Base-by-base conservation (phyloP, 2,797 vertebrate species). In the Semaprochilodus insignis region DNA sequence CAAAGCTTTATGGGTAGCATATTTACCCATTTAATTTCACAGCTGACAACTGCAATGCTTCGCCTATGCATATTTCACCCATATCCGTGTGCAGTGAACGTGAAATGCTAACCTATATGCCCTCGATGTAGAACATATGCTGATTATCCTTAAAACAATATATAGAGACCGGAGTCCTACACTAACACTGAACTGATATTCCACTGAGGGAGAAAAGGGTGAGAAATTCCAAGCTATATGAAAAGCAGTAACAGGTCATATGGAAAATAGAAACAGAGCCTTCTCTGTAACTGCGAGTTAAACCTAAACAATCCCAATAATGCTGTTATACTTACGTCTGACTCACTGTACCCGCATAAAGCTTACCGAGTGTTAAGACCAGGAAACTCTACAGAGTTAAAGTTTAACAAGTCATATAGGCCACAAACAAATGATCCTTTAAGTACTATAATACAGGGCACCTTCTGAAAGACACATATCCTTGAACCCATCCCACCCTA, bases 121-220 rank as follows among this genome's bases (percentile, higher is more conserved):
- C 48, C 74, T 65, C 80, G 72, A 77, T 74, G 66, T 62, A 51
- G 8, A 59, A 55, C 72, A 81, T 25, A 57, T 80, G 81, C 52
- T 57, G 51, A 44, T 27, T 23, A 52, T 25, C 4, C 16, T 31
- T 31, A 54, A 57, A 77, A 19, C 40, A 40, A 19, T 36, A 13
- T 36, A 54, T 14, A 2, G 25, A 59, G 60, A 65, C 81, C 81
- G 13, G 57, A 70, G 36, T 75, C 48, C 34, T 62, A 31, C 44
- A 72, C 57, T 27, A 21, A 62, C n/a, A 48, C 8, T 48, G 6
- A 15, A 54, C 13, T 21, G 44, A 69, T 73, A 77, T 59, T 48
- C 44, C 10, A 48, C 44, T 48, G 11, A 48, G 44, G 10, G 16
- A 16, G 15, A 7, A 19, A 59, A 21, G 1, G 7, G 17, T 2